Evolutionary conservation across 2,113 vertebrate genomes (phyloP), one percentile per base, ranked within the genome.

Genomic region (Tretioscincus oriximinensis): DNA sequence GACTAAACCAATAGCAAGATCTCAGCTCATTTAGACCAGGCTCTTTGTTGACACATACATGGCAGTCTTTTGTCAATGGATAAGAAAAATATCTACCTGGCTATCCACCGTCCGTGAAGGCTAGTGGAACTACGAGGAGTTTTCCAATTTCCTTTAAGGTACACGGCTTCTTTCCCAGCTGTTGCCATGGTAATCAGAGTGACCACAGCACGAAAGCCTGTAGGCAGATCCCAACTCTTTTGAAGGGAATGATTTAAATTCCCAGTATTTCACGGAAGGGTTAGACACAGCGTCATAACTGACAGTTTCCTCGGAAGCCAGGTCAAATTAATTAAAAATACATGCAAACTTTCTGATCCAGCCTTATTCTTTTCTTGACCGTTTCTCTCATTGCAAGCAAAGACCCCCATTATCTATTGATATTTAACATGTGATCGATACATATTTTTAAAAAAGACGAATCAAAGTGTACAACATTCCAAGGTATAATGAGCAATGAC

Each of bases 201-300:
- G 80, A 81, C 81, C 81, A 71, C 51, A 54, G 75, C 73, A 64
- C 20, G 41, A 12, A 41, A 77, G 81, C 75, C 67, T 26, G 20
- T 5, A 70, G 63, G 74, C 74, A 72, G 64, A 82, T 61, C 64
- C 64, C 73, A 41, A 64, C 31, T 54, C 68, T 76, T 77, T 63
- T 51, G 28, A 75, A 75, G 49, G 41, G 12, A 60, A n/a, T 81
- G 80, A 81, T 81, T 81, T 81, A 81, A 75, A 75, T 81, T 76
- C 80, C 80, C 26, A 10, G 72, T 12, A 28, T 75, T 68, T 54
- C 31, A 60, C 80, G 28, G 58, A 75, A 22, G 64, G 41, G 72
- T 81, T 81, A 81, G 75, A 75, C 60, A 60, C 72, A 68, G 49
- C 64, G 28, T 60, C 72, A 60, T 81, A 76, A 75, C 75, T 81